Conservation (phyloP, 2,113 vertebrate genomes). For the Nycticebus coucang region DNA sequence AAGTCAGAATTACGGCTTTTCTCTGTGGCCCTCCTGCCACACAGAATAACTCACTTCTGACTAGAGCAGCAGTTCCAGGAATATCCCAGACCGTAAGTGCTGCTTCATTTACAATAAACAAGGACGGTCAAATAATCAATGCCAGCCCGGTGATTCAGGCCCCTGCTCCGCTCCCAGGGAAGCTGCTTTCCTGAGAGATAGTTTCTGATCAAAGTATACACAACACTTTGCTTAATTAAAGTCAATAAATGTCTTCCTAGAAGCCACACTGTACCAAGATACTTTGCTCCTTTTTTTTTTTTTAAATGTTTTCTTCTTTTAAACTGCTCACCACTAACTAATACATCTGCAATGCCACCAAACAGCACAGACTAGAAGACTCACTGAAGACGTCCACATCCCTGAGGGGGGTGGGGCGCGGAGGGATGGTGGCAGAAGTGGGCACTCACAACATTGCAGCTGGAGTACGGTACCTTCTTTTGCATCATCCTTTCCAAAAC, state of each 20-base stretch:
- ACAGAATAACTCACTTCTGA: constrained; percentile 71
- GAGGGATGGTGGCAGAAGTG: not conserved
- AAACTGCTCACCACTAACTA: constrained; percentile 42
- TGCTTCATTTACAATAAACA: constrained; percentile 72
- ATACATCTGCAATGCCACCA: not conserved
- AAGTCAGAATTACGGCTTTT: constrained; percentile 77
- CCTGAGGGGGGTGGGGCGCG: too few relatives aligned
- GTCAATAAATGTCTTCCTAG: constrained; percentile 59
- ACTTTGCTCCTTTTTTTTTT: not conserved
- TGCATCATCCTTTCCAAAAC: not conserved
- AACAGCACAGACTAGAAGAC: not conserved
- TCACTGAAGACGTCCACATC: not conserved
- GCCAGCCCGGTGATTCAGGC: not conserved
- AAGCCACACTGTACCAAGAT: constrained; percentile 21
- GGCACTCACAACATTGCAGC: not conserved
- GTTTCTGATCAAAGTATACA: constrained; percentile 45
- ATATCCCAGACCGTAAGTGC: constrained; percentile 59
- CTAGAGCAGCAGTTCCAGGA: constrained; percentile 80
- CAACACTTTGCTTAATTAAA: constrained; percentile 69
- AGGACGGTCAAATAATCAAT: constrained; percentile 70
- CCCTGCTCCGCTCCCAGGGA: not conserved
- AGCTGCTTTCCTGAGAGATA: not conserved
- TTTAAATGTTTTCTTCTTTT: not conserved
- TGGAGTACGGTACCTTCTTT: not conserved
- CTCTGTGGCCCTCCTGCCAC: constrained; percentile 71